Conservation (phyloP, 2,888 invertebrate species). For the Allacma fusca region DNA sequence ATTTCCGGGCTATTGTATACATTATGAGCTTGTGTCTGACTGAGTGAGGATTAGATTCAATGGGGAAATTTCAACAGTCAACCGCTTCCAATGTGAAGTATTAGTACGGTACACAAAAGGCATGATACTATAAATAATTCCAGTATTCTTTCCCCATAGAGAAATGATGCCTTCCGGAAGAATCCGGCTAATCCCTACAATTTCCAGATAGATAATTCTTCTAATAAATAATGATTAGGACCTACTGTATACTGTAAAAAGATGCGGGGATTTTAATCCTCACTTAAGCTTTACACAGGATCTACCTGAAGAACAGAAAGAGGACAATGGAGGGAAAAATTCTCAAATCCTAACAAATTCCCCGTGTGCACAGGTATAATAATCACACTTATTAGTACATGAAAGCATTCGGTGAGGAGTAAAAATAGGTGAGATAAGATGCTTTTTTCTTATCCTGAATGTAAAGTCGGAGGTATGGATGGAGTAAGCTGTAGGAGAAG, state of each 20-base stretch:
- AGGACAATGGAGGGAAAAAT: background rate
- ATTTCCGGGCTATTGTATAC: background rate
- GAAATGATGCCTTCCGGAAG: slow-evolving; percentile 40
- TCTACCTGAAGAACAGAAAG: background rate
- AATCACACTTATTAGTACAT: too few species aligned
- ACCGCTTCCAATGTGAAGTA: background rate
- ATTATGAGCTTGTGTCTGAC: background rate
- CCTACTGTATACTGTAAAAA: slow-evolving; percentile 31
- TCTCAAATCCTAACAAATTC: too few species aligned
- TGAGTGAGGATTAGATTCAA: background rate
- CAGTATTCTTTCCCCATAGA: background rate
- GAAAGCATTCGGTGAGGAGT: too few species aligned
- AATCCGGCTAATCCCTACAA: slow-evolving; percentile 22
- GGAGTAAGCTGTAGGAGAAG: background rate
- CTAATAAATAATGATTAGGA: slow-evolving; percentile 39
- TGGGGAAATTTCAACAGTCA: background rate
- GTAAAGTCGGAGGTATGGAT: background rate
- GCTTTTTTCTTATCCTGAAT: background rate
- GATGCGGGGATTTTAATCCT: slow-evolving; percentile 3
- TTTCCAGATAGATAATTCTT: slow-evolving; percentile 34
- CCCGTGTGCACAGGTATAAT: too few species aligned
- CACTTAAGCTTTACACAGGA: background rate
- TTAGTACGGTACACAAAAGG: background rate
- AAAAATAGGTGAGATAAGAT: background rate
- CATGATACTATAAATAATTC: slow-evolving; percentile 19